Percentiles rank a stretch among this genome's conserved stretches.
These are phyloP conservation scores for Rhinogobius similis DNA, from an alignment of 2,113 vertebrate genomes.

Conservation along the genomic window DNA sequence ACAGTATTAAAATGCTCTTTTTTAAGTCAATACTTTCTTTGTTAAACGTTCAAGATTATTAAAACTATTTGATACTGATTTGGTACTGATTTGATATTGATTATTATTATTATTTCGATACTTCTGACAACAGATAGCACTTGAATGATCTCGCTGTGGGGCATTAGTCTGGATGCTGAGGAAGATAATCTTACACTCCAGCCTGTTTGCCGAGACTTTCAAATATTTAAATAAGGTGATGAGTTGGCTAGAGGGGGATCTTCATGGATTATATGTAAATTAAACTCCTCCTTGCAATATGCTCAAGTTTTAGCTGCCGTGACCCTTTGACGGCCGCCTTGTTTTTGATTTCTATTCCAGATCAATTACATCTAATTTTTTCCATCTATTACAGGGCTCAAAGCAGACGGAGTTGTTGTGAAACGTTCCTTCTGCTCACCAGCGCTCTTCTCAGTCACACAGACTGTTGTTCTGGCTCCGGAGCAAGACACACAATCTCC, in stretches of 20 bases:
- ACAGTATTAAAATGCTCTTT: too few relatives aligned
- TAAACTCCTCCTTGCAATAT: constrained; percentile 23
- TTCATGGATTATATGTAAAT: constrained; percentile 44
- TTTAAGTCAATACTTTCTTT: too few relatives aligned
- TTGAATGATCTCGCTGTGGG: neutral
- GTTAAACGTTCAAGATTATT: too few relatives aligned
- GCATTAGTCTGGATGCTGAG: constrained; percentile 4
- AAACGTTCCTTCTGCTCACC: constrained; percentile 48
- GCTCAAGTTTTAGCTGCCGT: constrained; percentile 20
- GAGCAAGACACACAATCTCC: constrained; percentile 18
- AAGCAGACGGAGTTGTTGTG: constrained; percentile 42
- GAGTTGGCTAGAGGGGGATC: constrained; percentile 36
- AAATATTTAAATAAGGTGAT: constrained; percentile 60
- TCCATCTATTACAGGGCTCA: constrained; percentile 22
- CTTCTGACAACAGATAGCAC: neutral
- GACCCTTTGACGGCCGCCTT: neutral
- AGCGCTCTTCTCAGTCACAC: constrained; percentile 16
- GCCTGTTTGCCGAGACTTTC: constrained; percentile 36
- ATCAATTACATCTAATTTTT: constrained; percentile 26
- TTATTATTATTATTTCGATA: too few relatives aligned
- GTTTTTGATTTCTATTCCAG: constrained; percentile 29
- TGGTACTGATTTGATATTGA: too few relatives aligned
- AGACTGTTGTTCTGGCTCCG: constrained; percentile 17
- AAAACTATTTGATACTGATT: too few relatives aligned
- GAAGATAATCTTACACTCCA: constrained; percentile 22